A percentile compares a stretch with the other conserved stretches of the same genome.
phyloP scores from a whole-genome alignment of 2,797 vertebrate genomes.

The Hephaestus fuliginosus region DNA sequence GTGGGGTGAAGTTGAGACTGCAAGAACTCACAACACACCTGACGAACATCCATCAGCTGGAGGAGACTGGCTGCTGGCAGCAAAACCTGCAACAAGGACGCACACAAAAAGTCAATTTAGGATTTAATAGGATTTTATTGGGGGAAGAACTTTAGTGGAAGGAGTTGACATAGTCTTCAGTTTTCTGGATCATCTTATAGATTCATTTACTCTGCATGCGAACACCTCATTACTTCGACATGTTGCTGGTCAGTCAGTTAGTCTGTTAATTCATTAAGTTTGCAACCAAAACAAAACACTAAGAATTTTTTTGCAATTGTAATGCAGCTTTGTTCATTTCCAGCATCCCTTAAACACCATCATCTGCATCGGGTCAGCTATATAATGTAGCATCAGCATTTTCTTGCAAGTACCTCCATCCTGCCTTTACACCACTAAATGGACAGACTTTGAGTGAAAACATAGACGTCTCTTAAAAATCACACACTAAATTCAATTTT shows the following conservation, averaged over 20 bases:
- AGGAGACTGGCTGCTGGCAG: slow-evolving; percentile 94
- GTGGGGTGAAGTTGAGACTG: slow-evolving; percentile 95
- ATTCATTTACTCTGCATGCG: neutral
- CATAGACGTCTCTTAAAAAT: neutral
- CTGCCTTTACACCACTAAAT: neutral
- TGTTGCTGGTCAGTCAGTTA: neutral
- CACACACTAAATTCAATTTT: neutral
- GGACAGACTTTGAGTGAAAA: neutral
- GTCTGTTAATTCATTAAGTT: neutral
- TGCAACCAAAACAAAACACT: neutral
- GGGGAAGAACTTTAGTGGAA: neutral
- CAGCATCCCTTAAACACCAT: neutral
- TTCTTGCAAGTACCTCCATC: neutral
- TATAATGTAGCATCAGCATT: neutral
- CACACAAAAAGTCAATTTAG: neutral
- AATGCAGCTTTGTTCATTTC: neutral
- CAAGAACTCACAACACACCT: slow-evolving; percentile 97
- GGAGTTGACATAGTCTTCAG: neutral
- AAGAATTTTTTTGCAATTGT: neutral
- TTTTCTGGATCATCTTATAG: neutral
- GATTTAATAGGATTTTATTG: neutral
- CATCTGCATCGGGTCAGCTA: too few relatives aligned
- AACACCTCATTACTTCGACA: neutral
- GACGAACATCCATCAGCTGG: slow-evolving; percentile 95
- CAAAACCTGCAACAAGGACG: slow-evolving; percentile 86